These are phyloP conservation scores for Xestia rhomboidea DNA, from an alignment of 2,888 invertebrate genomes.

Conservation along the genomic window DNA sequence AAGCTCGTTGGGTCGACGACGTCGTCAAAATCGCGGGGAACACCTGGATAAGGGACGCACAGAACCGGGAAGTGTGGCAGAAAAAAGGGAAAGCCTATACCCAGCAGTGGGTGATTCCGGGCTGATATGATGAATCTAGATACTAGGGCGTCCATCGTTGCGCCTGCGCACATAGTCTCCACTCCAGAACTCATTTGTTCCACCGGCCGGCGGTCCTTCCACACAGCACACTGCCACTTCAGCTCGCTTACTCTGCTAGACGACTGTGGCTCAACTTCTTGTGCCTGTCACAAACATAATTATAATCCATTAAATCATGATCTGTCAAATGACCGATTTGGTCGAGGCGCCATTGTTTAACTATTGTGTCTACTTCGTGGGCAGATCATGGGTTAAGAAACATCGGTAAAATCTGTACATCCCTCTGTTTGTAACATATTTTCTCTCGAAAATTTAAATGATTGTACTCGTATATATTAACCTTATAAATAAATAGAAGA, in stretches of 20 bases:
- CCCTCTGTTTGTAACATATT: background rate
- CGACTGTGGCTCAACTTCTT: background rate
- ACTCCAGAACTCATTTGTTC: background rate
- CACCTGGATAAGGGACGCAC: no score
- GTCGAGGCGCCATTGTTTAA: no score
- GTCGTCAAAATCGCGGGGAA: no score
- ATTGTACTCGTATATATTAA: background rate
- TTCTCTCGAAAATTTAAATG: background rate
- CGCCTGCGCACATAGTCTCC: background rate
- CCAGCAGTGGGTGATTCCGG: no score
- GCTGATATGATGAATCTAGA: no score
- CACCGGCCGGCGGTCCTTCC: background rate
- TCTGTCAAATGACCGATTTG: no score
- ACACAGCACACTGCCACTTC: background rate
- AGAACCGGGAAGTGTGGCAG: no score
- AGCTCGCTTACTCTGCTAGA: background rate
- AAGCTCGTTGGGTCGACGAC: no score
- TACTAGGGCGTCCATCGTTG: background rate
- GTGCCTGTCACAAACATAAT: background rate
- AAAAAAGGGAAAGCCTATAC: no score
- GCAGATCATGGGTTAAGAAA: no score
- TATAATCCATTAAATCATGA: background rate
- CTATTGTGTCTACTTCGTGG: no score
- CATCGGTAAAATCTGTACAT: background rate
- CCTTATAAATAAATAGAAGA: background rate